Percentiles rank a stretch among this genome's conserved stretches.
These are phyloP conservation scores for Diprion similis DNA, from an alignment of 1,140 invertebrate species.

Conservation along the genomic window DNA sequence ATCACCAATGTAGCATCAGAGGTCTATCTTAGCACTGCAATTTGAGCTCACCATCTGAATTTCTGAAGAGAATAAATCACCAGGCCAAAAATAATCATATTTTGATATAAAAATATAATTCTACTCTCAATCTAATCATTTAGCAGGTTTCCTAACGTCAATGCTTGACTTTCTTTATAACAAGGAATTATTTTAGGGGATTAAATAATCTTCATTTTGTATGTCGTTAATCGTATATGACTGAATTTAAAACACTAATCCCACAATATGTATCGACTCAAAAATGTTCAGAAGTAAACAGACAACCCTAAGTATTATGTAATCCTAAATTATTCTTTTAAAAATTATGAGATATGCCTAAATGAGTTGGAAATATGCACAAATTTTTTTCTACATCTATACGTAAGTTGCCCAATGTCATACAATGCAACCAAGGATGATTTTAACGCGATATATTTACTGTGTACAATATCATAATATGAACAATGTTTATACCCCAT, in stretches of 20 bases:
- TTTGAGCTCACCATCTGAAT: not conserved
- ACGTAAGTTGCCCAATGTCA: no score
- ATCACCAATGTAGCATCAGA: not conserved
- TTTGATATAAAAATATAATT: conserved; percentile 1
- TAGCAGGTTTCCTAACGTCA: not conserved
- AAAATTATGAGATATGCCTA: no score
- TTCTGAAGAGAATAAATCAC: no score
- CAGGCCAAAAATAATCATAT: not conserved
- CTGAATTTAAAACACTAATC: not conserved
- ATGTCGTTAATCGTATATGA: not conserved
- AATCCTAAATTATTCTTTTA: no score
- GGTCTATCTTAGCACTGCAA: not conserved
- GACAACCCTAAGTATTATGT: no score
- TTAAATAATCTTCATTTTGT: not conserved
- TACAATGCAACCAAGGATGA: conserved; percentile 10
- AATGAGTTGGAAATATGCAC: no score
- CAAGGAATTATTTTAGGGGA: no score
- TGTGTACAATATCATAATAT: conserved; percentile 53
- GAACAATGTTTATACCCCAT: conserved; percentile 44
- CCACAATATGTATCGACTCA: not conserved
- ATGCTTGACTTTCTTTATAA: not conserved
- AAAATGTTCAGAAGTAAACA: not conserved
- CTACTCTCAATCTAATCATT: not conserved
- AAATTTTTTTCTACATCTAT: no score
- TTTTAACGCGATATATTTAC: conserved; percentile 52